Base-by-base conservation (phyloP, 1,140 invertebrate genomes). In the Drosophila punjabiensis region DNA sequence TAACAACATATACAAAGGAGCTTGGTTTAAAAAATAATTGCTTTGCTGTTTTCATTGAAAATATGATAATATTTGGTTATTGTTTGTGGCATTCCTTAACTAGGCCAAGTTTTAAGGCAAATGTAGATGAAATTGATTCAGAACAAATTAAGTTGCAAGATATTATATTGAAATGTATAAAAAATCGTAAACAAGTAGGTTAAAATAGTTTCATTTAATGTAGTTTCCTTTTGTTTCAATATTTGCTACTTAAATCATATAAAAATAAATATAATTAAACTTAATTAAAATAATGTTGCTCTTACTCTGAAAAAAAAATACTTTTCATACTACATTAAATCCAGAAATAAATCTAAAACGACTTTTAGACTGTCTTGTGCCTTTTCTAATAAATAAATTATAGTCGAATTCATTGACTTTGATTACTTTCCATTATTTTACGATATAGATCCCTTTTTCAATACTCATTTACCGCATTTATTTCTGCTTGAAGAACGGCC, bases 401-500 rank as follows among this genome's bases (percentile, higher is more conserved):
- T 18, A 11, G 30, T 7, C n/a, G 13, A 43, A 18, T 16, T 16
- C 58, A 16, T 30, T 43, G 52, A 13, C 37, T 70, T 67, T 70
- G 62, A 41, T 43, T 67, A 11, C 13, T 16, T 32, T 50, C 14
- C 66, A 62, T 37, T 47, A 62, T 37, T 52, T 66, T 35, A 28
- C 39, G 52, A 71, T 32, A 39, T 39, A 28, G 43, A 59, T 73
- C 20, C 32, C 45, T 32, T 61, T 39, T 73, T 13, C 68, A 39
- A 33, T 52, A 41, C 32, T 50, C 68, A 74, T 74, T 61, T 35
- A 32, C 32, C 47, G 24, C 32, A 62, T 62, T 53, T 74, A 74
- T 53, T 74, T 62, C 45, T n/a, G 70, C 70, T 71, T 43, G 45
- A 62, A 32, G 67, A 35, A 60, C 32, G 67, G 67, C 53, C 52